Conservation (phyloP, 2,113 vertebrate genomes). For the Antennarius striatus region DNA sequence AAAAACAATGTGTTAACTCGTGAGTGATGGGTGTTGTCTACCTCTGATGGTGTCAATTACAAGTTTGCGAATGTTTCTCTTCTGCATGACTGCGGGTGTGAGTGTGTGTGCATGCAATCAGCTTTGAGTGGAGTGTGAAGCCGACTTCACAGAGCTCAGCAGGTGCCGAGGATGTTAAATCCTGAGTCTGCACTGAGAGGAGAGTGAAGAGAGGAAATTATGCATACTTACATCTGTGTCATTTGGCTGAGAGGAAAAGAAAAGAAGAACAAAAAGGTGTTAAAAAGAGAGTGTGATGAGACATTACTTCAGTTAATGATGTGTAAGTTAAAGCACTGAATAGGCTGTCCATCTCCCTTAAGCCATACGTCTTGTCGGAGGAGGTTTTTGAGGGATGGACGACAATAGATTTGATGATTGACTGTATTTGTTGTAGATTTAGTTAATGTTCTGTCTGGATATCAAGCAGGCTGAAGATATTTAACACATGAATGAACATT, state of each 20-base stretch:
- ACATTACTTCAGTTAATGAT: conserved; percentile 41
- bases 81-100: conserved; percentile 7
- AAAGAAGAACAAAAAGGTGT: conserved; percentile 22
- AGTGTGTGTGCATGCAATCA: conserved; percentile 24
- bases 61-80: conserved; percentile 14
- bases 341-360: conserved; percentile 7
- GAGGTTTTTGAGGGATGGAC: background rate
- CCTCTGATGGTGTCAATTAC: conserved; percentile 29
- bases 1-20: conserved; percentile 27
- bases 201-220: conserved; percentile 13
- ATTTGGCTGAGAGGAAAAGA: conserved; percentile 56
- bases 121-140: conserved; percentile 43
- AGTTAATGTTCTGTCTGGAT: background rate
- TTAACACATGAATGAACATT: background rate
- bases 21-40: conserved; percentile 4
- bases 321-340: conserved; percentile 14
- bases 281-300: conserved; percentile 10
- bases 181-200: conserved; percentile 11
- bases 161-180: conserved; percentile 32
- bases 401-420: too few species aligned
- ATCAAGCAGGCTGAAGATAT: background rate
- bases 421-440: background rate
- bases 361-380: background rate
- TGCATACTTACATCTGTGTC: conserved; percentile 73
- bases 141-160: conserved; percentile 40